Evolutionary conservation across 2,888 invertebrate genomes (phyloP), one percentile per base, ranked within the genome.

Genomic region (Ochropleura leucogaster): DNA sequence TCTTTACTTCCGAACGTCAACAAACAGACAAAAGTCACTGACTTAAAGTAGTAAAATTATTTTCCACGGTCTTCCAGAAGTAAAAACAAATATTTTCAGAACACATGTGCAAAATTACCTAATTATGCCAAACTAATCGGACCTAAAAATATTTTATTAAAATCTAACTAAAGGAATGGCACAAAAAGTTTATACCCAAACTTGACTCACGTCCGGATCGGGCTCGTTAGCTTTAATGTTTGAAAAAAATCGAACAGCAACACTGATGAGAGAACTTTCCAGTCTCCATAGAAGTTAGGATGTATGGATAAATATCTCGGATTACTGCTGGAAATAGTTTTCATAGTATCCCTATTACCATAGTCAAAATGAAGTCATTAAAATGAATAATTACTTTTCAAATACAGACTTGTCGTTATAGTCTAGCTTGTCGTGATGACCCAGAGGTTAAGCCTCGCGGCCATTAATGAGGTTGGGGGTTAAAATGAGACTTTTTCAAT

Each of bases 181-280:
- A 40, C 16, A 72, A 72, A 72, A 71, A 73, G 49, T 20, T 55
- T 8, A 7, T 47, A 53, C 18, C 20, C 18, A 7, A 74, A 73
- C 51, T 62, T 62, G 20, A 55, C 18, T 20, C 64, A 47, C 18
- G 53, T 46, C 14, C 3, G 42, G 63, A 55, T 74, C 63, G 16
- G 4, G 63, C 75, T 63, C 46, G 74, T 72, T 74, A 74, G 73
- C 40, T 9, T 40, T 46, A 53, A 55, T 51, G 51, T 20, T 74
- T 42, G 12, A 47, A 42, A 55, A 57, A 47, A 73, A 72, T n/a
- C 14, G 20, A 14, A 42, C 4, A 12, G 4, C 0, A 4, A 2
- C 10, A 42, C 14, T 72, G 40, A 55, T 42, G 20, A 7, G 7
- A 9, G 18, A 59, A 73, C 42, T 73, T 57, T 42, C 20, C 20